Base-by-base conservation (phyloP, 2,888 invertebrate genomes). In the Epinotia nisella region DNA sequence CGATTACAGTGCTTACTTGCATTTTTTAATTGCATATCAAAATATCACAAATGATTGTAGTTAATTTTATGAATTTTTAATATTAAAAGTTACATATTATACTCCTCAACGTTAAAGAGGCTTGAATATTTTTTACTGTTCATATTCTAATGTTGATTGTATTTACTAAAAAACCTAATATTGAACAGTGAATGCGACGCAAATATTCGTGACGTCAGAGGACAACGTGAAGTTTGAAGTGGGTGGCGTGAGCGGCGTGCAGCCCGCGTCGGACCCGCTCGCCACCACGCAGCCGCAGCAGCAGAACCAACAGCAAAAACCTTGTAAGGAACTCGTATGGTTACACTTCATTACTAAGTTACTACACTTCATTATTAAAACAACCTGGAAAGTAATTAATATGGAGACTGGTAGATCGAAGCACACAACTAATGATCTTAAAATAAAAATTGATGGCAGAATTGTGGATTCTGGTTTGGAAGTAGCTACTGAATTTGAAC, bases 191-290 rank as follows among this genome's bases (percentile, higher is more conserved):
- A 91, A 91, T 75, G 80, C 93, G 17, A 90, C 94, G 21, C 95
- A 95, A 87, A 95, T 96, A 79, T 96, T 96, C 82, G 96, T 96
- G 1, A 94, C 96, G 1, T 94, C 95, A 0, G 95, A 95, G 79
- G 95, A 95, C 75, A 94, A 95, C 80, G 94, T 94, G 3, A 95
- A 95, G 85, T 95, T 94, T 81, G 95, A 95, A 87, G 94, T 95
- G 77, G 89, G 91, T 55, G 90, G 92, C 2, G 87, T 93, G 76
- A 92, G 89, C 74, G 79, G 87, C 1, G 87, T 85, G 62, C 90
- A 87, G 76, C 79, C 87, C 0, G 2, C 85, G 0, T 19, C 82
- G 0, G 91, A 91, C 70, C 90, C 91, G 0, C 81, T 92, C 3
- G 83, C 92, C 1, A 79, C 80, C 10, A 72, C 86, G 4, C 89